A percentile compares a stretch with the other conserved stretches of the same genome.
Evolutionary conservation across 2,888 invertebrate genomes (phyloP).

Genomic region (Sesia bembeciformis): DNA sequence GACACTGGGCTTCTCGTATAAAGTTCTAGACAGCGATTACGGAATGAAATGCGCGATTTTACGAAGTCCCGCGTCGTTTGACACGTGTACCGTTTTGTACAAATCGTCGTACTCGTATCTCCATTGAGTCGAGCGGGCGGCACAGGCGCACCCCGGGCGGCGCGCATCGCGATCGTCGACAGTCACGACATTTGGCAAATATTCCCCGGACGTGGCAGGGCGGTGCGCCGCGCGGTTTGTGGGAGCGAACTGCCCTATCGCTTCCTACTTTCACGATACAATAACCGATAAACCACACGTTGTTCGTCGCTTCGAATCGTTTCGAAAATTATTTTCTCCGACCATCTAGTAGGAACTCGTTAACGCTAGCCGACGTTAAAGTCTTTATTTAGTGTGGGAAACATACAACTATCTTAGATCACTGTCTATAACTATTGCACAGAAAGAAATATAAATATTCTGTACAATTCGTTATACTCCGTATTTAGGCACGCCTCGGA

Average conservation of each 20-base stretch:
- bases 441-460: constrained; percentile 1
- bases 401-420: not conserved
- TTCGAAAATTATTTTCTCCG: not conserved
- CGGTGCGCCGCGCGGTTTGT: constrained; percentile 39
- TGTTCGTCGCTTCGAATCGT: constrained; percentile 16
- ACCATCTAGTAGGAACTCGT: not conserved
- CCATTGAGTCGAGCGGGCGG: constrained; percentile 49
- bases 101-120: constrained; percentile 60
- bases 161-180: constrained; percentile 66
- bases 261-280: constrained; percentile 64
- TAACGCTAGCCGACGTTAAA: not conserved
- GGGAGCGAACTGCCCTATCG: constrained; percentile 66
- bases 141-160: constrained; percentile 61
- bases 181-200: constrained; percentile 73
- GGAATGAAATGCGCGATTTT: constrained; percentile 38
- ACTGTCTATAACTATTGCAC: not conserved
- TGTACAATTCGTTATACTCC: constrained; percentile 20
- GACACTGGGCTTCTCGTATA: not conserved
- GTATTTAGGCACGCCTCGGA: constrained; percentile 11
- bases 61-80: constrained; percentile 26
- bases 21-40: constrained; percentile 13
- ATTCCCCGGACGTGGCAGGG: constrained; percentile 53
- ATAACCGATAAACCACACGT: constrained; percentile 49
- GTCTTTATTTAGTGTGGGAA: not conserved
- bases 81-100: constrained; percentile 64